A percentile compares a stretch with the other conserved stretches of the same genome.
phyloP scores from a whole-genome alignment of 2,888 invertebrate species.

The Cheilosia vernalis region DNA sequence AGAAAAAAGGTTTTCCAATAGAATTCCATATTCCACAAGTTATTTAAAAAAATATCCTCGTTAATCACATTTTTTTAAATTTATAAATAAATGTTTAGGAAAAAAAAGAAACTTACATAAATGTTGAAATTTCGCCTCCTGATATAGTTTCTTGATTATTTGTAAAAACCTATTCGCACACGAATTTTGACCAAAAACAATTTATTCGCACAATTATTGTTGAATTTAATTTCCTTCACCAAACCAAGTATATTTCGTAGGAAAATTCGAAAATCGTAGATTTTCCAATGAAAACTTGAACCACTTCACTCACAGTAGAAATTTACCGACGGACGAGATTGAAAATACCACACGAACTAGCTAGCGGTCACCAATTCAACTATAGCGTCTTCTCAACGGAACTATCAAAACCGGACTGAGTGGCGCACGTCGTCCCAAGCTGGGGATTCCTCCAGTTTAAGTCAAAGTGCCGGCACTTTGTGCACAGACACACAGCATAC shows the following conservation, averaged over 20 bases:
- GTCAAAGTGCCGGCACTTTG: conserved; percentile 54
- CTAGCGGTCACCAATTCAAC: conserved; percentile 1
- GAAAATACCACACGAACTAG: neutral
- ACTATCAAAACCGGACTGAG: conserved; percentile 75
- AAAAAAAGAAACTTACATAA: no score
- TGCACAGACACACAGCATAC: conserved; percentile 23
- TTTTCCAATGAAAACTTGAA: neutral
- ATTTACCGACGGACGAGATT: conserved; percentile 53
- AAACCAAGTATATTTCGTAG: neutral
- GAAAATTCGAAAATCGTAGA: neutral
- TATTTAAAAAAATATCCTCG: no score
- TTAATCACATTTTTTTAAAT: no score
- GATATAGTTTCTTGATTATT: no score
- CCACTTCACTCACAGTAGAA: neutral
- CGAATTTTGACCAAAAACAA: no score
- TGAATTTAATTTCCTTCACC: no score
- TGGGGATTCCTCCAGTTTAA: conserved; percentile 67
- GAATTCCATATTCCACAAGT: no score
- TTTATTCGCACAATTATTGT: no score
- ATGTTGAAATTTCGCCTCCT: no score
- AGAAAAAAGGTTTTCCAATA: no score
- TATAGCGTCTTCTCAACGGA: conserved; percentile 53
- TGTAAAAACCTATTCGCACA: no score
- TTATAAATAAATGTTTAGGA: no score
- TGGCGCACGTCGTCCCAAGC: conserved; percentile 73